Base-by-base conservation (phyloP, 2,797 vertebrate genomes). In the Rhynchotus rufescens region DNA sequence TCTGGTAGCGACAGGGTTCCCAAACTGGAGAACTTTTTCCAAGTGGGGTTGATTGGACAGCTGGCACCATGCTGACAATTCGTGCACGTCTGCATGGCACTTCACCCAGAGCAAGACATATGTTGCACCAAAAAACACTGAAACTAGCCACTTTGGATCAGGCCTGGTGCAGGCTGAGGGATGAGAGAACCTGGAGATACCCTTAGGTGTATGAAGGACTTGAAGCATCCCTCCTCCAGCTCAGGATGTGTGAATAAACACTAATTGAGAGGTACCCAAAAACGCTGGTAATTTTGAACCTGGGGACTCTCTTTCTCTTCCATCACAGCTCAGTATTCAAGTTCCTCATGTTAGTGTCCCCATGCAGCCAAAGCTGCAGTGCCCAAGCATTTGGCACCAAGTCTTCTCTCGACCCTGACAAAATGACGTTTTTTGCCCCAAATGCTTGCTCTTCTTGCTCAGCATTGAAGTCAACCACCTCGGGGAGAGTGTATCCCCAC, bases 31-130 rank as follows among this genome's bases (percentile, higher is more conserved):
- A 25, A 38, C 12, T 10, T 57, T 61, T 66, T 71, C 60, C 71
- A 78, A 5, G 9, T 36, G 34, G 44, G 16, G 23, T 40, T 62
- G 28, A 56, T 25, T 65, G 52, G 59, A 84, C 4, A 59, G 3
- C 49, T 3, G 2, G 26, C 15, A 9, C 14, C 15, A 25, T 26
- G 15, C 34, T 30, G 3, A n/a, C 26, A 49, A 12, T 57, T 30
- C 26, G 47, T 4, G 38, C 6, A 4, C 25, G 30, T 6, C 3
- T 4, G 2, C 7, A 1, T 0, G 54, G 9, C 12, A 23, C n/a
- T 12, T 47, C 52, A 17, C 12, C 66, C 34, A 77, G 16, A 85
- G 82, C 45, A 38, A 28, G 10, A 40, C 13, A 20, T 8, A 2
- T 23, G 61, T 45, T 25, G 15, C 25, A 54, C 15, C 51, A 23